Evolutionary conservation across 2,113 vertebrate genomes (phyloP).

Genomic region (Lagopus leucura): DNA sequence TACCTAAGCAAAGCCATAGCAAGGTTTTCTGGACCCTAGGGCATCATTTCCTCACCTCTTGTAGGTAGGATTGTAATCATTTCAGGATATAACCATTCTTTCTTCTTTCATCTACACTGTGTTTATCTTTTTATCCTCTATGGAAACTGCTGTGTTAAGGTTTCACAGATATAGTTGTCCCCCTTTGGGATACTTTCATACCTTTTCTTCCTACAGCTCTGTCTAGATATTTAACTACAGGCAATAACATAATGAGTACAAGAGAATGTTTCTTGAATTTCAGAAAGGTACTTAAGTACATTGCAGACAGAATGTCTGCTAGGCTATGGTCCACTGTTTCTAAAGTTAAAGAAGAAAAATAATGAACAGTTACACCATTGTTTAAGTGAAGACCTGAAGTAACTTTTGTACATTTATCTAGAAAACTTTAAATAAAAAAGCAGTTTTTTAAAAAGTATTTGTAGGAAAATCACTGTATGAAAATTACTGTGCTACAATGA

Average conservation of each 20-base stretch:
- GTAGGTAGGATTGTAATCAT: neutral
- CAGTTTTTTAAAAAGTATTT: neutral
- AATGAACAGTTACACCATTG: neutral
- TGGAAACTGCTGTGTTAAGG: neutral
- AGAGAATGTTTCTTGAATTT: neutral
- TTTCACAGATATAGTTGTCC: neutral
- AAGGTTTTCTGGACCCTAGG: neutral
- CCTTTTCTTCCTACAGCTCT: neutral
- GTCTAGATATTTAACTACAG: neutral
- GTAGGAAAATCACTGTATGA: conserved; percentile 5
- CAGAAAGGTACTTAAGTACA: neutral
- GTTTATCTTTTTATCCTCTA: neutral
- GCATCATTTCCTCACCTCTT: neutral
- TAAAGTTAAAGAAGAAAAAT: conserved; percentile 2
- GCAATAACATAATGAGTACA: neutral
- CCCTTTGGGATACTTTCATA: neutral
- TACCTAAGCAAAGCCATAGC: neutral
- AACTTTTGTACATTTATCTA: neutral
- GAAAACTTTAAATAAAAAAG: neutral
- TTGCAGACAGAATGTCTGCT: neutral
- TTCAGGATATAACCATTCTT: neutral
- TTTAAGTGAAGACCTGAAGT: neutral
- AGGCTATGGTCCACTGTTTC: neutral
- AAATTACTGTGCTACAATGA: neutral
- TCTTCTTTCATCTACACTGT: neutral